phyloP scores from a whole-genome alignment of 2,113 vertebrate genomes.

The Astur gentilis region DNA sequence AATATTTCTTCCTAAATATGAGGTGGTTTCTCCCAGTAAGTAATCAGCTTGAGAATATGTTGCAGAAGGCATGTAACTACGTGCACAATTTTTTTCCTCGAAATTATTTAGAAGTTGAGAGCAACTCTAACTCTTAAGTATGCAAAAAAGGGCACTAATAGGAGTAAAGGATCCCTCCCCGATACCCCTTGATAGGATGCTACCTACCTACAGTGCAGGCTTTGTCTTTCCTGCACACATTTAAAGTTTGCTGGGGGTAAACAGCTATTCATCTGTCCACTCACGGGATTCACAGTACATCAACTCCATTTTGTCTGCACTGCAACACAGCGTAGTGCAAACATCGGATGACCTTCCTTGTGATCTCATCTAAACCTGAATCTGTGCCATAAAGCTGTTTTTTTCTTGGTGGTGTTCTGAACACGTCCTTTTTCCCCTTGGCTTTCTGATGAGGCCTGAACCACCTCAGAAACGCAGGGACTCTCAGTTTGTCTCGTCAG shows the following conservation, averaged over 20 bases:
- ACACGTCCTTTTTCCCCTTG: neutral
- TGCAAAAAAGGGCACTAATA: neutral
- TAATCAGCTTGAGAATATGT: neutral
- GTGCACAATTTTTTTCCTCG: neutral
- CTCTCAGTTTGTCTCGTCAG: neutral
- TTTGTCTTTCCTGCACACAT: neutral
- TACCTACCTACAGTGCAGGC: neutral
- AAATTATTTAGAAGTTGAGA: neutral
- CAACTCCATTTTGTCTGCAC: neutral
- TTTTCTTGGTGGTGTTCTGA: neutral
- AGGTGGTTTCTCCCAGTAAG: neutral
- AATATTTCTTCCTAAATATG: neutral
- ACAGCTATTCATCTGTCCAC: neutral
- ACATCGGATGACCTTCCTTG: constrained; percentile 36
- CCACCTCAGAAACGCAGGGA: neutral
- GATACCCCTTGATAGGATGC: neutral
- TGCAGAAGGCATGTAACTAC: neutral
- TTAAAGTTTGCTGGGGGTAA: neutral
- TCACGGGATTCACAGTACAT: neutral
- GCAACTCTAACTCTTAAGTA: neutral
- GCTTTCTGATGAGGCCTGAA: neutral
- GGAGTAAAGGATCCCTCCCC: neutral
- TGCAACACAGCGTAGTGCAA: neutral
- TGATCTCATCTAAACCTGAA: neutral
- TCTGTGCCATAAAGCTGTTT: neutral